Conservation (phyloP, 2,797 vertebrate species). For the Poecilia wingei region DNA sequence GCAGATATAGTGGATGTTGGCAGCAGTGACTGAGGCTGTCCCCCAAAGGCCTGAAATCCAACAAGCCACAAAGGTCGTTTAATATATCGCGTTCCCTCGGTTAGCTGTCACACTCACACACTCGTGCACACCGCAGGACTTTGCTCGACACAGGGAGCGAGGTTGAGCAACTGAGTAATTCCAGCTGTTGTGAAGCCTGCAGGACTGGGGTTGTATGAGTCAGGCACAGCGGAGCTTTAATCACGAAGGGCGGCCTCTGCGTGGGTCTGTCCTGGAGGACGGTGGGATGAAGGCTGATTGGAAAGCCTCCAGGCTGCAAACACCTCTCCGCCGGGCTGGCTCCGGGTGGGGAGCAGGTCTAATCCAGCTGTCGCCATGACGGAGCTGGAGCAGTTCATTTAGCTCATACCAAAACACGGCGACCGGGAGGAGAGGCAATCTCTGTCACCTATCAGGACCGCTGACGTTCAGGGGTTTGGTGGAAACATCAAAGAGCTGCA, state of each 20-base stretch:
- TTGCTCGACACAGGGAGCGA: conserved; percentile 37
- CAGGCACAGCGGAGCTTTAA: conserved; percentile 65
- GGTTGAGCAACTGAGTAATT: conserved; percentile 65
- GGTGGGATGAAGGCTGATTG: conserved; percentile 62
- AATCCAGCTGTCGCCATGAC: conserved; percentile 48
- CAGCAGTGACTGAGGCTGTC: conserved; percentile 53
- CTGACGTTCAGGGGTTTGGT: conserved; percentile 4
- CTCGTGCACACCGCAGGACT: conserved; percentile 30
- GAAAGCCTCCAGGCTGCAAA: conserved; percentile 47
- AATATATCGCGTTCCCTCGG: conserved; percentile 59
- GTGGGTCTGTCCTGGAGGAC: conserved; percentile 57
- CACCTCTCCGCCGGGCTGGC: conserved; percentile 43
- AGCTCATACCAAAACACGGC: conserved; percentile 29
- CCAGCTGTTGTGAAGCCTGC: conserved; percentile 68
- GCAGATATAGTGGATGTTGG: conserved; percentile 44
- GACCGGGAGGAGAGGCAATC: conserved; percentile 27
- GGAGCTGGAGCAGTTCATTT: conserved; percentile 40
- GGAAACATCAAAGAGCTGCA: conserved; percentile 25
- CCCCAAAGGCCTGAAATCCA: conserved; percentile 55
- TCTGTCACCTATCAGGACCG: conserved; percentile 31
- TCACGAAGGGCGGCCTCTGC: conserved; percentile 56
- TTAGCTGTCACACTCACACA: conserved; percentile 29
- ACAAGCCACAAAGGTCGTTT: conserved; percentile 65
- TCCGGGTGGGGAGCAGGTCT: conserved; percentile 28
- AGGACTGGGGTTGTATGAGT: conserved; percentile 61